Evolutionary conservation across 2,888 invertebrate species (phyloP).

Genomic region (Unio pictorum): DNA sequence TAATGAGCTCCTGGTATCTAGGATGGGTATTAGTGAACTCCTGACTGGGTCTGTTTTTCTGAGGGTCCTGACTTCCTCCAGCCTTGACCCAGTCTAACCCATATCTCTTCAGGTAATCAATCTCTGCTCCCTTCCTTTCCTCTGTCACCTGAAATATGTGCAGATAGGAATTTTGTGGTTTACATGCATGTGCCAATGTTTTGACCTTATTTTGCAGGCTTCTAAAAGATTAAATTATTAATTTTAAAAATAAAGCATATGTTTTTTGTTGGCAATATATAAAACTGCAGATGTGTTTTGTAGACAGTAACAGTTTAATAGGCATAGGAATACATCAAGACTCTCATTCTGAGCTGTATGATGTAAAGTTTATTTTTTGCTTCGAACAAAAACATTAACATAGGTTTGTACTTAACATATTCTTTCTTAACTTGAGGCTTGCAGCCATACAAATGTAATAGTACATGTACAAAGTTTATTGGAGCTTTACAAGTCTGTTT

Average conservation of each 20-base stretch:
- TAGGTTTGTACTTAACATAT: too few species aligned
- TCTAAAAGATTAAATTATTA: background rate
- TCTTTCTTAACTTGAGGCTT: too few species aligned
- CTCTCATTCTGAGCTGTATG: too few species aligned
- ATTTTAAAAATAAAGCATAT: background rate
- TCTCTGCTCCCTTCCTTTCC: slow-evolving; percentile 88
- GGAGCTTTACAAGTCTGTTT: too few species aligned
- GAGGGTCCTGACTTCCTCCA: slow-evolving; percentile 72
- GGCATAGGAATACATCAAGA: too few species aligned
- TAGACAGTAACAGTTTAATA: too few species aligned
- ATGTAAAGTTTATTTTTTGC: too few species aligned
- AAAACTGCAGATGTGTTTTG: background rate
- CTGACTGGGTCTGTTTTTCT: slow-evolving; percentile 50
- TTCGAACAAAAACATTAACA: too few species aligned
- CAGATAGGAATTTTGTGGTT: too few species aligned
- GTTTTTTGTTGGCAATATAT: background rate
- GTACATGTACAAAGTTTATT: too few species aligned
- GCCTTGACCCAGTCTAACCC: slow-evolving; percentile 73
- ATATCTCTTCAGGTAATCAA: slow-evolving; percentile 90
- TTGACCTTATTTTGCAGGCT: background rate
- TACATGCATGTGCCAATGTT: too few species aligned
- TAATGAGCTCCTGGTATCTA: slow-evolving; percentile 81
- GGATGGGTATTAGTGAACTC: slow-evolving; percentile 77
- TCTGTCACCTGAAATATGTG: slow-evolving; percentile 78
- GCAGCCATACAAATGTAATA: too few species aligned